These are phyloP conservation scores for Crocodylus rhombifer DNA, from an alignment of 2,797 vertebrate species.

Conservation along the genomic window DNA sequence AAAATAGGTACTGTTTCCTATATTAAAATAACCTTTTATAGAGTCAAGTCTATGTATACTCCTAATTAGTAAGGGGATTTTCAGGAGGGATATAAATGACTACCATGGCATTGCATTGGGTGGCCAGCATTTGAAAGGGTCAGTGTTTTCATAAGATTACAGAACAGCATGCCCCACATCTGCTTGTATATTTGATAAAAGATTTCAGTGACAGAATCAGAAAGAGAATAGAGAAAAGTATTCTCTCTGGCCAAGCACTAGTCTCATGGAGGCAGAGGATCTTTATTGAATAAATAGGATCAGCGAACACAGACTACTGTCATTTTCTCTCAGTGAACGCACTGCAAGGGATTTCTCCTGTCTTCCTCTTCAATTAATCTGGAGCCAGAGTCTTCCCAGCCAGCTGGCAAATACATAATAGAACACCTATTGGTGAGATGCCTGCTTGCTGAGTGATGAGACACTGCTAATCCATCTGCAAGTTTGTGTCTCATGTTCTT, in stretches of 20 bases:
- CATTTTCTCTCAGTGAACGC: neutral
- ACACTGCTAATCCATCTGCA: neutral
- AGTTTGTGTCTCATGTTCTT: neutral
- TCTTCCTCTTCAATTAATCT: neutral
- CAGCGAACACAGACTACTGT: fast-evolving
- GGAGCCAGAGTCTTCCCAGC: neutral
- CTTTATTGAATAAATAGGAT: neutral
- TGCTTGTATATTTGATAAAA: neutral
- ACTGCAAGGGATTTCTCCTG: neutral
- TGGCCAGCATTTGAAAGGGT: fast-evolving
- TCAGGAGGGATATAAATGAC: neutral
- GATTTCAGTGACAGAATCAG: neutral
- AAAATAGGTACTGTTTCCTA: neutral
- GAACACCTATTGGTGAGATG: fast-evolving
- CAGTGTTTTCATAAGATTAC: neutral
- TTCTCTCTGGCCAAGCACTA: neutral
- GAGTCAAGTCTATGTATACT: neutral
- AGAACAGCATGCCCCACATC: neutral
- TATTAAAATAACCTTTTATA: neutral
- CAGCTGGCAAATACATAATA: fast-evolving
- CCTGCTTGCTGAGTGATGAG: neutral
- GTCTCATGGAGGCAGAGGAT: neutral
- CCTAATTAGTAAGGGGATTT: neutral
- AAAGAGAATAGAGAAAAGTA: neutral
- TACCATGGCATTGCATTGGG: fast-evolving